Percentiles rank a stretch among this genome's conserved stretches.
Conservation (phyloP, 2,797 vertebrate genomes). For the Pseudochirops corinnae region DNA sequence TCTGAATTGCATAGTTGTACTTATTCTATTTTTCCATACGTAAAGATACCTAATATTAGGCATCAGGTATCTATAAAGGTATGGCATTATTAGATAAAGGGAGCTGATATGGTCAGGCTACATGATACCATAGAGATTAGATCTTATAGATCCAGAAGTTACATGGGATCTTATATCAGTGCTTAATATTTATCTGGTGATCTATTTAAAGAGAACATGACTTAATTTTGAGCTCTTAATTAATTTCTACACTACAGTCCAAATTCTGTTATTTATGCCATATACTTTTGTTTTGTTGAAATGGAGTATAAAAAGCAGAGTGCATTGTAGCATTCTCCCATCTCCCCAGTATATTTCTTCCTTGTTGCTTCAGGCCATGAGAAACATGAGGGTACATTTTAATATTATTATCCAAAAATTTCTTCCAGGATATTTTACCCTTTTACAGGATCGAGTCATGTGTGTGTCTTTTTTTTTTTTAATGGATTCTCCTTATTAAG, state of each 20-base stretch:
- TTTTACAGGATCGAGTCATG: background rate
- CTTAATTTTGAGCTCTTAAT: too few relatives aligned
- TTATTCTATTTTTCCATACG: background rate
- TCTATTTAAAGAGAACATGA: background rate
- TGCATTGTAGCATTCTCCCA: background rate
- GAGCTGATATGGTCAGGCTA: background rate
- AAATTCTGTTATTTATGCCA: conserved; percentile 8
- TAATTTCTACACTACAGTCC: background rate
- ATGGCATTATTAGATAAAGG: background rate
- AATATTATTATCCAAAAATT: conserved; percentile 53
- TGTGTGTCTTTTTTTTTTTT: too few relatives aligned
- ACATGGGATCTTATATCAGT: background rate
- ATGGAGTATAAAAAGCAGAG: conserved; percentile 1
- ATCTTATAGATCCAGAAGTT: background rate
- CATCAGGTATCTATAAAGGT: background rate
- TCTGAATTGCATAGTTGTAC: background rate
- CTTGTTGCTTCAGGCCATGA: conserved; percentile 36
- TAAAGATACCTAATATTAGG: background rate
- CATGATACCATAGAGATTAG: background rate
- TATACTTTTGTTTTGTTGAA: background rate
- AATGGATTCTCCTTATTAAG: conserved; percentile 11
- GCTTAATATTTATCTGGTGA: background rate
- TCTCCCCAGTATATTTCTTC: conserved; percentile 37
- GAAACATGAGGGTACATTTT: conserved; percentile 9
- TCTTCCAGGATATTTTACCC: conserved; percentile 35